A percentile compares a stretch with the other conserved stretches of the same genome.
phyloP scores from a whole-genome alignment of 35 echinoderm and acorn worm species.

The Heliocidaris tuberculata region DNA sequence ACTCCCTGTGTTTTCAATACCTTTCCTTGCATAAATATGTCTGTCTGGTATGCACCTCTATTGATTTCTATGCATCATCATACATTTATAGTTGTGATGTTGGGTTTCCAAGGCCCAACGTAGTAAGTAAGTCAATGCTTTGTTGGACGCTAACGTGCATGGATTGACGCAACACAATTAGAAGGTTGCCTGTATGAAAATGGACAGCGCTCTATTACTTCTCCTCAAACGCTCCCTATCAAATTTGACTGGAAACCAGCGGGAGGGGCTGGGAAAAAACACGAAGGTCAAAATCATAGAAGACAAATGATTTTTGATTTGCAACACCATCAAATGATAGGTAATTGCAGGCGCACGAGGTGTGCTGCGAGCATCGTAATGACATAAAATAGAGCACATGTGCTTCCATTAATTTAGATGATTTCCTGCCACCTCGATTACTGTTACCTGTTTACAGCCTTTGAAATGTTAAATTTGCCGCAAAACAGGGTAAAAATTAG shows the following conservation, averaged over 20 bases:
- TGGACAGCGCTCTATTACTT: not conserved
- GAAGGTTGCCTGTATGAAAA: slow-evolving; percentile 30
- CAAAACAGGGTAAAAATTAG: not conserved
- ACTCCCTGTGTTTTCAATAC: not conserved
- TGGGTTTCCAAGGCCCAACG: not conserved
- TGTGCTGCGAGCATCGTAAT: not conserved
- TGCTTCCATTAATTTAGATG: not conserved
- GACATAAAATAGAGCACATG: not conserved
- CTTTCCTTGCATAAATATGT: not conserved
- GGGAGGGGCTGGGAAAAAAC: not conserved
- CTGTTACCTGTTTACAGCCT: not conserved
- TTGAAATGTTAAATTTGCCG: not conserved
- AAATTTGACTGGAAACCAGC: not conserved
- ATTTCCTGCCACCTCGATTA: not conserved
- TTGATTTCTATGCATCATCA: not conserved
- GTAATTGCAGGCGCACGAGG: not conserved
- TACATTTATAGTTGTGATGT: not conserved
- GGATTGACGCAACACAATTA: slow-evolving; percentile 27
- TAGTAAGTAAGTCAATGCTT: slow-evolving; percentile 13
- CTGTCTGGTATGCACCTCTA: not conserved
- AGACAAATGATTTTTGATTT: slow-evolving; percentile 5
- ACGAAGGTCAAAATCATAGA: not conserved
- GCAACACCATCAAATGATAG: not conserved
- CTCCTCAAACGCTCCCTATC: not conserved
- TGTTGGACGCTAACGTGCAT: slow-evolving; percentile 34